Evolutionary conservation across 2,797 vertebrate genomes (phyloP).

Genomic region (Ataeniobius toweri): DNA sequence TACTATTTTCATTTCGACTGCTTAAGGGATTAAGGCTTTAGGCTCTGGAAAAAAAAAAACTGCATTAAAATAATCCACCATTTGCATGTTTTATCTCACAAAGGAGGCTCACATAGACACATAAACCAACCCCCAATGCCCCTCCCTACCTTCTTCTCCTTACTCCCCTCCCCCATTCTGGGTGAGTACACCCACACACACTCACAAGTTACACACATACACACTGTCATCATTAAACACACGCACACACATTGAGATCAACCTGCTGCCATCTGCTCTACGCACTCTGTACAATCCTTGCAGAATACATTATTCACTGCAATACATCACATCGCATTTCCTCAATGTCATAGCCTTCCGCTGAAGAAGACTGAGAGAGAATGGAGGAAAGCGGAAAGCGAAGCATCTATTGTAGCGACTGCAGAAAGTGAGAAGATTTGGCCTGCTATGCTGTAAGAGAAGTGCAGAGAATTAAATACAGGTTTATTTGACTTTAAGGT

Average conservation of each 20-base stretch:
- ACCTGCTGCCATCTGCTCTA: conserved; percentile 79
- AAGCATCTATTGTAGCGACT: conserved; percentile 59
- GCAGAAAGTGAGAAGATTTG: conserved; percentile 28
- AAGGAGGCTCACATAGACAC: conserved; percentile 70
- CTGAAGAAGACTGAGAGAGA: conserved; percentile 62
- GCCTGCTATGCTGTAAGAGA: conserved; percentile 34
- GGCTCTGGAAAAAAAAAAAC: conserved; percentile 65
- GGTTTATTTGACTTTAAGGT: conserved; percentile 64
- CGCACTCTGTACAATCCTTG: conserved; percentile 75
- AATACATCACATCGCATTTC: conserved; percentile 83
- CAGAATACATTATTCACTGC: conserved; percentile 82
- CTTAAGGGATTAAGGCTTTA: conserved; percentile 77
- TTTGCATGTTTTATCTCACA: conserved; percentile 83
- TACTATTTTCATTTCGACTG: conserved; percentile 81
- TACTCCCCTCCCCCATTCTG: conserved; percentile 67
- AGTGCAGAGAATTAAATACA: conserved; percentile 58
- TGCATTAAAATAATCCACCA: conserved; percentile 83
- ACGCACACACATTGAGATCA: conserved; percentile 65
- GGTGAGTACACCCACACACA: conserved; percentile 33
- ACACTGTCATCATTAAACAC: conserved; percentile 71
- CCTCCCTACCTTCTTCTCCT: conserved; percentile 47
- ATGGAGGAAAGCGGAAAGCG: conserved; percentile 49
- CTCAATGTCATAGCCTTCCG: conserved; percentile 81
- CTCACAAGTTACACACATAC: conserved; percentile 55
- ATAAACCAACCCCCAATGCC: conserved; percentile 65